Conservation (phyloP, 1,140 invertebrate genomes). For the Aphaenogaster rudis region DNA sequence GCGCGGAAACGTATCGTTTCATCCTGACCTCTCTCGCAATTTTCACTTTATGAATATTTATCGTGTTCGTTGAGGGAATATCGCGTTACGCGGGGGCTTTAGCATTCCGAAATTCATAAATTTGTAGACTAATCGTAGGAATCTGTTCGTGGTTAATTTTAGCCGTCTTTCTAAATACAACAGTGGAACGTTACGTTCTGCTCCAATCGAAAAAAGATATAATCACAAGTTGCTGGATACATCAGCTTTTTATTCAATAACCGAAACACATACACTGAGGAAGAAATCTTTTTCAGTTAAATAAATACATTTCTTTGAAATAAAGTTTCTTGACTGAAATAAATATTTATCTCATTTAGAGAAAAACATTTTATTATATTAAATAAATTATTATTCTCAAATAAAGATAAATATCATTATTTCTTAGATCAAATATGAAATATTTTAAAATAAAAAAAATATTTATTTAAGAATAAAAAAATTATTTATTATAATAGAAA, state of each 20-base stretch:
- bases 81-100: background rate
- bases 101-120: constrained; percentile 4
- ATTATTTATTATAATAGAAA: too few species aligned
- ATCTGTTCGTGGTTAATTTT: background rate
- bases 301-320: too few species aligned
- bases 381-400: too few species aligned
- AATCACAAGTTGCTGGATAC: background rate
- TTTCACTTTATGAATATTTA: constrained; percentile 22
- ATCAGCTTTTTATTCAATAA: background rate
- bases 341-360: too few species aligned
- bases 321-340: too few species aligned
- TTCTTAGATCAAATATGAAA: too few species aligned
- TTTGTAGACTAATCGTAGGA: background rate
- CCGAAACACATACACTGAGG: background rate
- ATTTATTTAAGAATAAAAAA: too few species aligned
- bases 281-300: too few species aligned
- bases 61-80: background rate
- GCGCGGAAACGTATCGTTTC: background rate
- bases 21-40: background rate
- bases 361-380: too few species aligned
- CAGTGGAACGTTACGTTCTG: background rate
- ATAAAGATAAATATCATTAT: too few species aligned
- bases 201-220: background rate
- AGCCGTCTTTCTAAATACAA: background rate
- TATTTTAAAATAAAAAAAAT: too few species aligned